Evolutionary conservation across 2,888 invertebrate genomes (phyloP), one percentile per base, ranked within the genome.

Genomic region (Sepioteuthis lessoniana): DNA sequence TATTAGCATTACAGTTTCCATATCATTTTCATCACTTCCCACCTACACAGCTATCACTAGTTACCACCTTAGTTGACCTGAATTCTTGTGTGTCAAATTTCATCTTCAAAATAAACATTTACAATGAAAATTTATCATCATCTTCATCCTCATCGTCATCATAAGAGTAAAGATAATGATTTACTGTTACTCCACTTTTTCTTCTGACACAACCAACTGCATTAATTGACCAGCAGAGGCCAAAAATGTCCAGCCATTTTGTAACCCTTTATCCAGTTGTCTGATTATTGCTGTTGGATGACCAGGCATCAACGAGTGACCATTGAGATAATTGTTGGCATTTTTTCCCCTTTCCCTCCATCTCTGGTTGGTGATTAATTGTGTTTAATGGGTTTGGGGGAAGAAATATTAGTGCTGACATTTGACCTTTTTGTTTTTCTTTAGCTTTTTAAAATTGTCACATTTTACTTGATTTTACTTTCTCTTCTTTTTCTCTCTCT

Each of bases 361-460:
- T 55, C 55, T 55, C 55, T 55, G 55, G 55, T 55, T 55, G 55
- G 25, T 55, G 55, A 55, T 76, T 76, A n/a, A 76, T 13, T 76
- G n/a, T 76, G n/a, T 76, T 76, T n/a, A 76, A n/a, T 76, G 76
- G n/a, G n/a, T 76, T 76, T 76, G 76, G 76, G 76, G n/a, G n/a
- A 55, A 55, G 55, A n/a, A 76, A n/a, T 76, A 76, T 19, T 76
- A 76, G 55, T 55, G 55, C 55, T 76, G n/a, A 76, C 13, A n/a
- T 76, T 76, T 76, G 76, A 35, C 76, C 76, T n/a, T 76, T 76
- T 76, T 10, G 3, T 76, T 76, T 76, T 19, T 35, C 76, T 35
- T n/a, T n/a, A n/a, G 16, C 4, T 76, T 35, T n/a, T 76, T 76
- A 35, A 76, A 76, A 76, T 13, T 35, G n/a, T 55, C 5, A 55